These are phyloP conservation scores for Callinectes sapidus DNA, from an alignment of 2,888 invertebrate genomes.

Conservation along the genomic window DNA sequence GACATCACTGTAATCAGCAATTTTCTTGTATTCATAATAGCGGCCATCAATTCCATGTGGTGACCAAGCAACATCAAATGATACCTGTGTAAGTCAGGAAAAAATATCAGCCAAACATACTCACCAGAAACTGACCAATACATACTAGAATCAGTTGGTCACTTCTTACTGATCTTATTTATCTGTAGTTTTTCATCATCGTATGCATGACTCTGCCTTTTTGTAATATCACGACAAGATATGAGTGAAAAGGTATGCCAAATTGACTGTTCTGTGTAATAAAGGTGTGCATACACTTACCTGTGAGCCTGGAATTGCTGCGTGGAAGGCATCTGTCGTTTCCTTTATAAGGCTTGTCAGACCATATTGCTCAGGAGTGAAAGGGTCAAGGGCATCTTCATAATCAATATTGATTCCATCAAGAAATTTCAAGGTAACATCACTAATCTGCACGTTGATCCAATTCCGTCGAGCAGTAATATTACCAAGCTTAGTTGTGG, in stretches of 20 bases:
- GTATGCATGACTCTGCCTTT: not conserved
- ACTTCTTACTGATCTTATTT: not conserved
- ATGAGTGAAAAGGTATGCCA: not conserved
- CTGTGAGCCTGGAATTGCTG: slow-evolving; percentile 74
- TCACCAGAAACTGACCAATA: not conserved
- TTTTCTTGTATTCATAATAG: slow-evolving; percentile 75
- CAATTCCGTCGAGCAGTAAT: slow-evolving; percentile 59
- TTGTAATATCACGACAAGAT: not conserved
- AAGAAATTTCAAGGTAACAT: slow-evolving; percentile 53
- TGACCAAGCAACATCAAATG: slow-evolving; percentile 77
- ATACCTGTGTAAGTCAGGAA: slow-evolving; percentile 74
- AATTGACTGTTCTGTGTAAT: not conserved
- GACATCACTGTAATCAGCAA: slow-evolving; percentile 75
- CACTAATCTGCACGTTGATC: slow-evolving; percentile 57
- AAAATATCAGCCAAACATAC: not conserved
- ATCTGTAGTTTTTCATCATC: not conserved
- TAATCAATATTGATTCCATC: slow-evolving; percentile 76
- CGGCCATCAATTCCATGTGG: slow-evolving; percentile 76
- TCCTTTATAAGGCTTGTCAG: slow-evolving; percentile 75
- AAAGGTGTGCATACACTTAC: slow-evolving; percentile 72
- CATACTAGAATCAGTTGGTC: not conserved
- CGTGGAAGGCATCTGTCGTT: slow-evolving; percentile 74
- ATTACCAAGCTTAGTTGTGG: slow-evolving; percentile 60
- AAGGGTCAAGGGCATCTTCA: slow-evolving; percentile 74
- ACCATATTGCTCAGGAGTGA: slow-evolving; percentile 73